These are phyloP conservation scores for Coptodon rendalli DNA, from an alignment of 2,113 vertebrate species.

Conservation along the genomic window DNA sequence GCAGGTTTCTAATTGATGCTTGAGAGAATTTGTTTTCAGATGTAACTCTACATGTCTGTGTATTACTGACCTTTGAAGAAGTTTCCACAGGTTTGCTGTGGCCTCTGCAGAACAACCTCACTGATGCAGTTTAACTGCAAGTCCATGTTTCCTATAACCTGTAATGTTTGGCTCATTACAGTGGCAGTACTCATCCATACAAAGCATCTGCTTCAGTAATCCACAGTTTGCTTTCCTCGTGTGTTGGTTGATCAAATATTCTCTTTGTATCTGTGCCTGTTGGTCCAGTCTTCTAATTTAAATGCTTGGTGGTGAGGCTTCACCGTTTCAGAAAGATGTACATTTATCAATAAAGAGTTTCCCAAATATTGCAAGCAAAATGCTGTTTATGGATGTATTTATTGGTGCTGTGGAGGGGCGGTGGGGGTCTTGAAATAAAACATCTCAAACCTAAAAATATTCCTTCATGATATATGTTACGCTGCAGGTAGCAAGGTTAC, in stretches of 20 bases:
- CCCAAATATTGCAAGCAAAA: not conserved
- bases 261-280: not conserved
- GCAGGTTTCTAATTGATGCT: not conserved
- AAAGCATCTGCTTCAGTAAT: not conserved
- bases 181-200: not conserved
- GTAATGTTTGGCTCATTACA: not conserved
- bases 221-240: not conserved
- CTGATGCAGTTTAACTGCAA: not conserved
- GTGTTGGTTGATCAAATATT: not conserved
- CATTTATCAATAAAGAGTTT: conserved; percentile 54
- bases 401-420: rapidly evolving
- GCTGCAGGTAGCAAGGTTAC: not conserved
- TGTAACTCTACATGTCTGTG: not conserved
- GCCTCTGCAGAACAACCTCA: not conserved
- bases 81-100: not conserved
- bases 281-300: not conserved
- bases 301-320: not conserved
- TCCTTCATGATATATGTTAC: not conserved
- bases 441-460: not conserved
- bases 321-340: conserved; percentile 17
- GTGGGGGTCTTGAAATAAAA: rapidly evolving
- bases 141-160: rapidly evolving
- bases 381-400: not conserved
- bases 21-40: not conserved
- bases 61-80: not conserved